phyloP scores from a whole-genome alignment of 1,140 invertebrate genomes.

The Drosophila simulans region DNA sequence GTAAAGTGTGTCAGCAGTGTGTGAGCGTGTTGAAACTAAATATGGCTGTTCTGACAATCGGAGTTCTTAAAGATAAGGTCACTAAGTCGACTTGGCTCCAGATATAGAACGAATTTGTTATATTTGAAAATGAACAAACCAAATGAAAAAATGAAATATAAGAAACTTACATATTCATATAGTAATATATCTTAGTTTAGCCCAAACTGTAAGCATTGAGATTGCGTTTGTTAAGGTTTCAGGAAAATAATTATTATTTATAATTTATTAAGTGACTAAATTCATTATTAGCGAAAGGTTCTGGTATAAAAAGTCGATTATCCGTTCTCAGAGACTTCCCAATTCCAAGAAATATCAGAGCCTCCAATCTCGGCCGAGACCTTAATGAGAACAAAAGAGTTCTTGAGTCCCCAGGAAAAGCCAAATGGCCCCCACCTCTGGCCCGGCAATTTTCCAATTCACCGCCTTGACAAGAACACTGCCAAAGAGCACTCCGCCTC shows the following conservation, averaged over 20 bases:
- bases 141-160: no score
- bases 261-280: no score
- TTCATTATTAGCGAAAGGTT: no score
- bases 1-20: conserved; percentile 67
- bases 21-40: conserved; percentile 9
- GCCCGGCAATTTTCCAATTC: conserved; percentile 32
- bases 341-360: neutral
- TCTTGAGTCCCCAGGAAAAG: conserved; percentile 8
- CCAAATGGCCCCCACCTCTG: conserved; percentile 11
- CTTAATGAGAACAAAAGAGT: conserved; percentile 3
- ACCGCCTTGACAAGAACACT: conserved; percentile 31
- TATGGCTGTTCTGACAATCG: neutral
- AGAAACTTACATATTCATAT: no score
- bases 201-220: no score
- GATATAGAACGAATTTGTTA: neutral
- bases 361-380: neutral
- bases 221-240: no score
- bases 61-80: neutral
- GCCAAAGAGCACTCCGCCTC: conserved; percentile 17
- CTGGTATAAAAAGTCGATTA: no score
- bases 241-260: no score
- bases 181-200: no score
- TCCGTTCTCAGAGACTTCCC: neutral
- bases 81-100: neutral
- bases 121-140: no score